Percentiles rank a stretch among this genome's conserved stretches.
These are phyloP conservation scores for Tricholauxania praeusta DNA, from an alignment of 2,888 invertebrate genomes.

Conservation along the genomic window DNA sequence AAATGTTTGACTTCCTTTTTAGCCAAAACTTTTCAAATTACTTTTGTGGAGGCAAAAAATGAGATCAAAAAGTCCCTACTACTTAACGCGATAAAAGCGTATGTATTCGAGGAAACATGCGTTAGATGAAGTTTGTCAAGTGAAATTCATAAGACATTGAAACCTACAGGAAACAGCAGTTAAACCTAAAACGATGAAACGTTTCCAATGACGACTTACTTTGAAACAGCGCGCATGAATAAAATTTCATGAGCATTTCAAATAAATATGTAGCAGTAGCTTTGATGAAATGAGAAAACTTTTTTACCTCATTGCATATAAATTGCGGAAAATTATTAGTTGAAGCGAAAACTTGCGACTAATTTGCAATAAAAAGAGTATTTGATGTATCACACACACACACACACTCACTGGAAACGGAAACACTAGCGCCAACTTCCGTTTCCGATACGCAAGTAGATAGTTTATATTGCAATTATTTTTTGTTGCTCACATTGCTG, in stretches of 20 bases:
- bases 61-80: background rate
- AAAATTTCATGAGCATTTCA: too few relatives aligned
- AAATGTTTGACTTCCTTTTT: constrained; percentile 3
- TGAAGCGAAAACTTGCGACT: constrained; percentile 19
- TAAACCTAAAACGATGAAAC: too few relatives aligned
- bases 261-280: background rate
- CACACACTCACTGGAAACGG: too few relatives aligned
- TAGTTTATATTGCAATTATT: constrained; percentile 5
- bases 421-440: background rate
- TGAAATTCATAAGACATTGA: too few relatives aligned
- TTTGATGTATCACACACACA: too few relatives aligned
- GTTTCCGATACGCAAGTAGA: constrained; percentile 11
- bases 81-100: background rate
- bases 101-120: background rate
- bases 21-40: constrained; percentile 35
- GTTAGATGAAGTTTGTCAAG: too few relatives aligned
- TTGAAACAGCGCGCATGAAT: too few relatives aligned
- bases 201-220: too few relatives aligned
- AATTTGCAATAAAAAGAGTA: background rate
- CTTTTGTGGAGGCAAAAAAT: constrained; percentile 35
- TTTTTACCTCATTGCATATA: constrained; percentile 41
- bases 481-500: background rate
- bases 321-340: constrained; percentile 46
- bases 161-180: too few relatives aligned
- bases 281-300: constrained; percentile 37